These are phyloP conservation scores for Acrocephalus arundinaceus DNA, from an alignment of 2,113 vertebrate species.

Conservation along the genomic window DNA sequence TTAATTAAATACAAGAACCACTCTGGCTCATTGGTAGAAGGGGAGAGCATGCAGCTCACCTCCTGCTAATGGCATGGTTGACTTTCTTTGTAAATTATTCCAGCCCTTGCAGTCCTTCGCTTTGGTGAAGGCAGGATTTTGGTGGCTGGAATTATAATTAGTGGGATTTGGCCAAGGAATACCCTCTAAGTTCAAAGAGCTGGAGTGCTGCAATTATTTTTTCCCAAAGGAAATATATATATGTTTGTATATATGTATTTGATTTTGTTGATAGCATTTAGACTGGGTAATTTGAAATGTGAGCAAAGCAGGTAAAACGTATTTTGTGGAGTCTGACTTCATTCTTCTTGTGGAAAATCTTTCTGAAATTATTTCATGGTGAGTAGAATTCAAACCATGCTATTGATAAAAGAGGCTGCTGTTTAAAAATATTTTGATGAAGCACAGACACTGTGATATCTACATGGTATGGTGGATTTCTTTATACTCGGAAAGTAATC, in stretches of 20 bases:
- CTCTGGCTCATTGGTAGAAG: background rate
- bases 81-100: background rate
- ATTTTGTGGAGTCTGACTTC: background rate
- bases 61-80: background rate
- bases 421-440: constrained; percentile 1
- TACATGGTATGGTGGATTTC: background rate
- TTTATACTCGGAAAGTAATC: background rate
- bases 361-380: background rate
- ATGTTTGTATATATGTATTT: background rate
- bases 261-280: background rate
- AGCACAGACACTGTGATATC: background rate
- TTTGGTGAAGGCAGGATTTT: background rate
- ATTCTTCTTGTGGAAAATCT: background rate
- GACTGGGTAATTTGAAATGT: background rate
- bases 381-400: background rate
- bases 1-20: background rate
- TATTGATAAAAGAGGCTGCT: background rate
- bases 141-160: background rate
- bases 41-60: background rate
- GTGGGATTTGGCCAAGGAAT: background rate
- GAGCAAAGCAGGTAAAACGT: background rate
- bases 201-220: background rate
- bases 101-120: background rate
- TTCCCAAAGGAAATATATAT: background rate
- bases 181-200: background rate